A percentile compares a stretch with the other conserved stretches of the same genome.
phyloP scores from a whole-genome alignment of 2,888 invertebrate genomes.

The Drosophila stalkeri region DNA sequence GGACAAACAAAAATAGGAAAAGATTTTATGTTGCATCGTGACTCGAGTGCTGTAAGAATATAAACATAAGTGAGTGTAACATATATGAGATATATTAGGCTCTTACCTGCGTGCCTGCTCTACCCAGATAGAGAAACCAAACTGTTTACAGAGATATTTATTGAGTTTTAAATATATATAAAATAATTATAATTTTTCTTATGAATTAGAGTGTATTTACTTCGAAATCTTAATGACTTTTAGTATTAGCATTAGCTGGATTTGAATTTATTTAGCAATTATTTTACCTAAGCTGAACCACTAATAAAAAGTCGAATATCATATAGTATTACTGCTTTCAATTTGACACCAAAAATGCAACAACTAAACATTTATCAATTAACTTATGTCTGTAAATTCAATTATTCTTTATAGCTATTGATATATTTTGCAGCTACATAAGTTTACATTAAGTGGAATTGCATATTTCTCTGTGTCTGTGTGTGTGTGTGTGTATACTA shows the following conservation, averaged over 20 bases:
- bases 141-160: slow-evolving; percentile 16
- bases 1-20: neutral
- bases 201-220: slow-evolving; percentile 9
- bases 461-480: neutral
- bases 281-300: neutral
- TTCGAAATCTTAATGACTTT: slow-evolving; percentile 9
- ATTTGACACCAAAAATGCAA: slow-evolving; percentile 24
- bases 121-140: neutral
- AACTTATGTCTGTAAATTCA: slow-evolving; percentile 41
- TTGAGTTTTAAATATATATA: slow-evolving; percentile 4
- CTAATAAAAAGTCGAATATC: slow-evolving; percentile 1
- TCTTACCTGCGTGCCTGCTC: slow-evolving; percentile 26
- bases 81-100: neutral
- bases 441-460: slow-evolving; percentile 26
- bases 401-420: slow-evolving; percentile 38
- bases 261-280: neutral
- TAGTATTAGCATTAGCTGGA: neutral
- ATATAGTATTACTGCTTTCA: neutral
- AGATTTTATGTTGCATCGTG: neutral
- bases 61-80: slow-evolving; percentile 4
- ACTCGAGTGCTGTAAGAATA: slow-evolving; percentile 20
- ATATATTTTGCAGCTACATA: slow-evolving; percentile 44
- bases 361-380: slow-evolving; percentile 18
- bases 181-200: slow-evolving; percentile 15
- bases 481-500: neutral